Base-by-base conservation (phyloP, 2,113 vertebrate genomes). In the Heloderma charlesbogerti region DNA sequence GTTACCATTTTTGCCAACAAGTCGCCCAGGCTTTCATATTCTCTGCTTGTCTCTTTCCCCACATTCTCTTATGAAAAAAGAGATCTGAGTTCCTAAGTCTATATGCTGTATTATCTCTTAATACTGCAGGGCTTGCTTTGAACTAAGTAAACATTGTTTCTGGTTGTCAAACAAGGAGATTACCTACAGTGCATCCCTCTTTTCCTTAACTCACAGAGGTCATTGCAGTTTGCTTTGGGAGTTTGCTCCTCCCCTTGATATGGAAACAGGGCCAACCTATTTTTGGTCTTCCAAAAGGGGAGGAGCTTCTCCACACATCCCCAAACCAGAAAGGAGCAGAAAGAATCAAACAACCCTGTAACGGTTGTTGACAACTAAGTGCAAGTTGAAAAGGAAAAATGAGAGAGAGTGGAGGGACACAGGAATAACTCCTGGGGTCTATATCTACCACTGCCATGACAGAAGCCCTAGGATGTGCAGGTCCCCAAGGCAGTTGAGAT, bases 61-160 rank as follows among this genome's bases (percentile, higher is more conserved):
- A 54, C 34, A 31, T 9, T 13, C 51, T 12, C 20, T 29, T 12
- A 40, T 16, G 9, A 34, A 20, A 9, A 22, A 89, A 84, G 88
- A 94, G 3, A 93, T 88, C 37, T 71, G 88, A 63, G 86, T 82
- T 93, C 54, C 43, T 67, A 93, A 93, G 77, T 88, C 77, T 87
- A 63, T 6, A 6, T 0, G 37, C 1, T 0, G 0, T 4, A 22
- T 45, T 79, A 79, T 18, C 37, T 86, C 29, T 90, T 81, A 40
- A 51, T 1, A 90, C 0, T 7, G 27, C 34, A 57, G 13, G 12
- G 3, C 71, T 27, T 69, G n/a, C 43, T 5, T 79, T 86, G 2
- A 48, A 48, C 0, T 78, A 5, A 75, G 78, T 57, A 75, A 84
- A 89, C 74, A 29, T 25, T 34, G 8, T 6, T 40, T 9, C 48